phyloP scores from a whole-genome alignment of 2,888 invertebrate species.

The Augiades crinisus region DNA sequence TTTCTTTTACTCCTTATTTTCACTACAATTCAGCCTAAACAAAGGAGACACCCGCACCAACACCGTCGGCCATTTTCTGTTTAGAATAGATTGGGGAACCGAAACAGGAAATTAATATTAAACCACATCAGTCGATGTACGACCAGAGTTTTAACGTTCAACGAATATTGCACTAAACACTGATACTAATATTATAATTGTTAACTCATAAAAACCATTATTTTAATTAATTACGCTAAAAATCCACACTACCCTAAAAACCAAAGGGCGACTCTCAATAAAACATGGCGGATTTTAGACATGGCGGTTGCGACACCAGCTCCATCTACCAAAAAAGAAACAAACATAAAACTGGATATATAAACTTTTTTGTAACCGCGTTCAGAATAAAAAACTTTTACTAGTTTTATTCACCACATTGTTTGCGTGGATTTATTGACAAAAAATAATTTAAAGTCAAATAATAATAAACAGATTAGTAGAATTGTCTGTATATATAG shows the following conservation, averaged over 20 bases:
- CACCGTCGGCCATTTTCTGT: constrained; percentile 92
- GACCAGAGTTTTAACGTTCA: constrained; percentile 45
- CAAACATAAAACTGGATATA: neutral
- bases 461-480: too few relatives aligned
- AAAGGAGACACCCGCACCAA: constrained; percentile 91
- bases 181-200: constrained; percentile 58
- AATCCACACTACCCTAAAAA: constrained; percentile 65
- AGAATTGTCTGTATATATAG: too few relatives aligned
- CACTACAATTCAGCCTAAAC: constrained; percentile 85
- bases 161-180: constrained; percentile 63
- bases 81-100: constrained; percentile 81
- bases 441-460: too few relatives aligned
- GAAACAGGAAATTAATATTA: constrained; percentile 66
- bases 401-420: too few relatives aligned
- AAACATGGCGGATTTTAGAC: constrained; percentile 75
- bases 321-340: constrained; percentile 48
- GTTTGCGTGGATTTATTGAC: too few relatives aligned
- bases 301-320: constrained; percentile 60
- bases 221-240: constrained; percentile 59
- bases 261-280: constrained; percentile 73
- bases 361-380: neutral
- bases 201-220: constrained; percentile 71
- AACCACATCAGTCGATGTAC: constrained; percentile 57
- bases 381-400: neutral
- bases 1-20: constrained; percentile 81